Conservation (phyloP, 2,113 vertebrate genomes). For the Vidua chalybeata region DNA sequence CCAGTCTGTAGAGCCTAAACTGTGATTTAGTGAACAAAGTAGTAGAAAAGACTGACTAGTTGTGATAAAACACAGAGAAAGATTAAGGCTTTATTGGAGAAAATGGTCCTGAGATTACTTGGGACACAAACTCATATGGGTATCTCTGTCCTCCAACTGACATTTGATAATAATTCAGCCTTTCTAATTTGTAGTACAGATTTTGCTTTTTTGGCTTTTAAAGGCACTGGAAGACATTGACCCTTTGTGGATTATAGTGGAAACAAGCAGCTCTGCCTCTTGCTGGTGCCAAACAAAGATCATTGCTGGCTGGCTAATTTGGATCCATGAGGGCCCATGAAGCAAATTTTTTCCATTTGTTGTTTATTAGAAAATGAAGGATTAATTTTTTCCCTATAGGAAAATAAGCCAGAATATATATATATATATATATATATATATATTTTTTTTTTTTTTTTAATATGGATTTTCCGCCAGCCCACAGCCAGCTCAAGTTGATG, state of each 20-base stretch:
- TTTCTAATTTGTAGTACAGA: not conserved
- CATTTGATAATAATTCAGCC: not conserved
- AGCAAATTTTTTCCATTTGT: not conserved
- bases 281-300: not conserved
- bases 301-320: not conserved
- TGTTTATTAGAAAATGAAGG: not conserved
- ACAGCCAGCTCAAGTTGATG: not conserved
- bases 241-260: not conserved
- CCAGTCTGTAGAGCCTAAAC: not conserved
- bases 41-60: not conserved
- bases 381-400: not conserved
- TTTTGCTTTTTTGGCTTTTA: not conserved
- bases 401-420: not conserved
- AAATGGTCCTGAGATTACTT: not conserved
- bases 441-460: not conserved
- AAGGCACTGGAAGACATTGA: not conserved
- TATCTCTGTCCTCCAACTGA: not conserved
- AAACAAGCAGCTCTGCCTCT: not conserved
- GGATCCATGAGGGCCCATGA: not conserved
- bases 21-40: not conserved
- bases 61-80: conserved; percentile 1
- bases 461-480: not conserved
- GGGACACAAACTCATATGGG: not conserved
- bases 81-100: not conserved
- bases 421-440: too few relatives aligned